Evolutionary conservation across 1,140 invertebrate species (phyloP).

Genomic region (Trichonephila inaurata): DNA sequence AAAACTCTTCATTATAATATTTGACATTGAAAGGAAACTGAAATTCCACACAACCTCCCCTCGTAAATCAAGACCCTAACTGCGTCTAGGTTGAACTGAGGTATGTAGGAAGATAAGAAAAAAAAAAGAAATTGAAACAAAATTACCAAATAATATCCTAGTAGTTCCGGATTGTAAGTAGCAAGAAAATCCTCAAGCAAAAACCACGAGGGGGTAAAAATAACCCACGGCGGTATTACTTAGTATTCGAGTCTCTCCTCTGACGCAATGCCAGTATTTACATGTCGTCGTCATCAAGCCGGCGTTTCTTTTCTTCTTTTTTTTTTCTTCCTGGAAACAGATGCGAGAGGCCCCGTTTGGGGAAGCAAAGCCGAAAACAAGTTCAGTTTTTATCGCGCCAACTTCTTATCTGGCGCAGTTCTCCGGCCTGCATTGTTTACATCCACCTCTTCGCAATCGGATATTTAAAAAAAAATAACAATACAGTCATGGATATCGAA

Average conservation of each 20-base stretch:
- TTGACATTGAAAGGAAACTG: too few relatives aligned
- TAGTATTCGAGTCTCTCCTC: slow-evolving; percentile 22
- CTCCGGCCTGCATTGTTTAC: slow-evolving; percentile 61
- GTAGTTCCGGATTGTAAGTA: not conserved
- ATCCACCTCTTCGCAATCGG: slow-evolving; percentile 34
- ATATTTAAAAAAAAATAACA: slow-evolving; percentile 18
- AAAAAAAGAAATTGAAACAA: not conserved
- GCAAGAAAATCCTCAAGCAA: not conserved
- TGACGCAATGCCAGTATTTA: slow-evolving; percentile 68
- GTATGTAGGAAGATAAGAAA: not conserved
- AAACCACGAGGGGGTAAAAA: slow-evolving; percentile 53
- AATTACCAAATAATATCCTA: slow-evolving; percentile 10
- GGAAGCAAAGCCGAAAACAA: slow-evolving; percentile 49
- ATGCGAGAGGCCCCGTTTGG: slow-evolving; percentile 66
- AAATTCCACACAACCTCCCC: too few relatives aligned
- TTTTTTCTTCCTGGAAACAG: slow-evolving; percentile 62
- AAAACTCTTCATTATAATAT: too few relatives aligned
- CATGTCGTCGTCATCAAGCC: slow-evolving; percentile 68
- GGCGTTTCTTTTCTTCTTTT: slow-evolving; percentile 47
- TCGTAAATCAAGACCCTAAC: too few relatives aligned
- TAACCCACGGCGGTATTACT: slow-evolving; percentile 34
- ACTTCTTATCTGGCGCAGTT: not conserved
- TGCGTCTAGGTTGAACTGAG: too few relatives aligned
- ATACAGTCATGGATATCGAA: slow-evolving; percentile 15
- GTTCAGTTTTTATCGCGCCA: slow-evolving; percentile 46